Evolutionary conservation across 2,113 vertebrate genomes (phyloP).

Genomic region (Potamarius usumacintae): DNA sequence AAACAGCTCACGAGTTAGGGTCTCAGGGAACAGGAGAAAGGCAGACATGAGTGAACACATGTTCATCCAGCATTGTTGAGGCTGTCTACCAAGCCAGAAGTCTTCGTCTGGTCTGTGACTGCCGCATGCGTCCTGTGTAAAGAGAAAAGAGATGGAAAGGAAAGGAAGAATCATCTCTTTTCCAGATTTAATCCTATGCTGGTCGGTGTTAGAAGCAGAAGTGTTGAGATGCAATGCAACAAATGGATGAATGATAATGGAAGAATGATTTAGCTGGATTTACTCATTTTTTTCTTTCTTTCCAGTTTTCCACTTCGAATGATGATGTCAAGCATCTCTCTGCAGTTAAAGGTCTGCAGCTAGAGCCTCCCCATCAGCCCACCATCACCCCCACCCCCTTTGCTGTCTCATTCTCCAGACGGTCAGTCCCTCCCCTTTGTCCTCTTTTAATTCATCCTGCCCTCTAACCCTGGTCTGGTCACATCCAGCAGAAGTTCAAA

Average conservation of each 20-base stretch:
- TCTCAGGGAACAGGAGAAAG: conserved; percentile 95
- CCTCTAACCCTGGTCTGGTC: conserved; percentile 43
- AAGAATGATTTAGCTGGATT: neutral
- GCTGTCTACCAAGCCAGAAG: neutral
- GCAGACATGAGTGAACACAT: conserved; percentile 64
- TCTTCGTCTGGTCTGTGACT: conserved; percentile 12
- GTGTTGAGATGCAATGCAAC: conserved; percentile 13
- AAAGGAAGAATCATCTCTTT: conserved; percentile 18
- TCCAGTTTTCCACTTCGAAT: neutral
- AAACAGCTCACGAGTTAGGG: conserved; percentile 93
- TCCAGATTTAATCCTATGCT: neutral
- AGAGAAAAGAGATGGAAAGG: conserved; percentile 1
- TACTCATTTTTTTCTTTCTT: neutral
- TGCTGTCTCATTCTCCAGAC: conserved; percentile 49
- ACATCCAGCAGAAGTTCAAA: conserved; percentile 34
- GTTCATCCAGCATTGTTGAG: neutral
- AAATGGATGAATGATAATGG: neutral
- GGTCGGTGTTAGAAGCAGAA: neutral
- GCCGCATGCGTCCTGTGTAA: conserved; percentile 17
- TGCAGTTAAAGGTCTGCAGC: conserved; percentile 21
- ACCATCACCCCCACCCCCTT: conserved; percentile 34
- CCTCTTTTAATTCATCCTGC: conserved; percentile 47
- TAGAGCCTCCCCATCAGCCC: conserved; percentile 20
- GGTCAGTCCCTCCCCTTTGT: conserved; percentile 56
- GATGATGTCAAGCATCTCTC: conserved; percentile 1